Conservation (phyloP, 2,113 vertebrate species). For the Edolisoma coerulescens region DNA sequence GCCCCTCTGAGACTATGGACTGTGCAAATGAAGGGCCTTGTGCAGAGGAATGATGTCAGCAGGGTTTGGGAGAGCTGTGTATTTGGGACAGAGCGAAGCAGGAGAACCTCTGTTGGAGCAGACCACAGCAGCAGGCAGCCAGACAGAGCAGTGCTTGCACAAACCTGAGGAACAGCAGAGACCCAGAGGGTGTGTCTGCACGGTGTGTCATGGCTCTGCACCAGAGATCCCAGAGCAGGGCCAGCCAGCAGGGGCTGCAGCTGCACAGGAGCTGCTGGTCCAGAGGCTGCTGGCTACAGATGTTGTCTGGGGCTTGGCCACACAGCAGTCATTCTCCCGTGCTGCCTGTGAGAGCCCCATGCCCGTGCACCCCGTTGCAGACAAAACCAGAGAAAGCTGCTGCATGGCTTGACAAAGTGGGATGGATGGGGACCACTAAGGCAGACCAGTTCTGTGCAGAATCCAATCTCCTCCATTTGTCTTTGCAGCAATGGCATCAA, state of each 20-base stretch:
- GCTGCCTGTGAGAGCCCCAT: rapidly evolving
- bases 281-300: neutral
- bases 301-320: neutral
- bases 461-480: neutral
- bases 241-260: neutral
- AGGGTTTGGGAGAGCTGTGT: neutral
- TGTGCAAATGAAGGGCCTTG: neutral
- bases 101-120: neutral
- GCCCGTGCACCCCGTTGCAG: neutral
- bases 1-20: neutral
- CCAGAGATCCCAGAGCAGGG: neutral
- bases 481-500: neutral
- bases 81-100: neutral
- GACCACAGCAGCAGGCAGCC: neutral
- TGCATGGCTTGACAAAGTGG: neutral
- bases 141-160: neutral
- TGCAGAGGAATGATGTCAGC: neutral
- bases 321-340: rapidly evolving
- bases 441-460: neutral
- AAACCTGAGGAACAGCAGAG: neutral
- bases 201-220: neutral
- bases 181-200: neutral
- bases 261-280: neutral
- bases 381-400: neutral
- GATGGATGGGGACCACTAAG: neutral